Conservation (phyloP, 2,888 invertebrate species). For the Caenorhabditis becei region DNA sequence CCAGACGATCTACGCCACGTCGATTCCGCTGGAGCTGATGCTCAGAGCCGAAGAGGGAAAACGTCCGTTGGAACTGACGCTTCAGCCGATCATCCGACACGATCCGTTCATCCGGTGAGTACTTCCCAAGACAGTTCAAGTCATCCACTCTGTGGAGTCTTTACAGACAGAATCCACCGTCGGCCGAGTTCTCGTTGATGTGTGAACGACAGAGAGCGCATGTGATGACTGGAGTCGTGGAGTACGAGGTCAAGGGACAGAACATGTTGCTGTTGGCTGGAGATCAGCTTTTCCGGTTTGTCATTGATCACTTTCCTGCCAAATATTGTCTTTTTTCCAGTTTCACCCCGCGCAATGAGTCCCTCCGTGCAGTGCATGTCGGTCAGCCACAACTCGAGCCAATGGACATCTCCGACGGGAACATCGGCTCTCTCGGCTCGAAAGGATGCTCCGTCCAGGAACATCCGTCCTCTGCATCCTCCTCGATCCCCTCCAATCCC, state of each 20-base stretch:
- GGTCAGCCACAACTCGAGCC: slow-evolving; percentile 10
- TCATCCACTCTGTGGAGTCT: not conserved
- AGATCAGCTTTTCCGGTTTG: slow-evolving; percentile 48
- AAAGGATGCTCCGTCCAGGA: slow-evolving; percentile 27
- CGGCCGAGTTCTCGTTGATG: slow-evolving; percentile 65
- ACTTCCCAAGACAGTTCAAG: not conserved
- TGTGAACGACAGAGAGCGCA: slow-evolving; percentile 65
- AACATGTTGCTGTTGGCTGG: slow-evolving; percentile 60
- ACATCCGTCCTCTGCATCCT: not conserved
- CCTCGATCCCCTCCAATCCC: not conserved
- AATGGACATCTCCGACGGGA: slow-evolving; percentile 38
- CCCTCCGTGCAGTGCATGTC: not conserved
- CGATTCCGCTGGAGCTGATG: not conserved
- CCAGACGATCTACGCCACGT: too few relatives aligned
- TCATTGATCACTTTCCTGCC: too few relatives aligned
- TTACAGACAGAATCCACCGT: slow-evolving; percentile 53
- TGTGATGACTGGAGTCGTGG: slow-evolving; percentile 62
- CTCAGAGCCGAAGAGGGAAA: not conserved
- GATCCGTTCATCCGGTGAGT: slow-evolving; percentile 24
- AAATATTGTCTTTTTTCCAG: not conserved
- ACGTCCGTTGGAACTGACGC: not conserved
- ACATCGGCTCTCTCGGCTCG: not conserved
- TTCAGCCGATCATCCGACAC: not conserved
- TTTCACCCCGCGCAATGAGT: slow-evolving; percentile 5
- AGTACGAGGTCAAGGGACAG: slow-evolving; percentile 32